Percentiles rank a stretch among this genome's conserved stretches.
Evolutionary conservation across 2,113 vertebrate genomes (phyloP).

Genomic region (Tragelaphus scriptus): DNA sequence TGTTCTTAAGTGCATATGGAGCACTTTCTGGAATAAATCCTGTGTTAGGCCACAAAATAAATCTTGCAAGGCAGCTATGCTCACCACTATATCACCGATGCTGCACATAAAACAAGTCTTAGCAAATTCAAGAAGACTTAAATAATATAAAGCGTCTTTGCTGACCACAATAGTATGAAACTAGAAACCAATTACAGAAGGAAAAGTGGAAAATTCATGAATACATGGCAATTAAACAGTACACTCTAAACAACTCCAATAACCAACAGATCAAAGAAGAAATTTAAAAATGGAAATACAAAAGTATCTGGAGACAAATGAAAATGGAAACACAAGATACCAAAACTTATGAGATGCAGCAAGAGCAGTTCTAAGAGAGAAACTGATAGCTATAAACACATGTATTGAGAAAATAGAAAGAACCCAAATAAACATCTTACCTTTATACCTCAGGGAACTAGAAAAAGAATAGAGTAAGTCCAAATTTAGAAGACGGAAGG

Average conservation of each 20-base stretch:
- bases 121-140: background rate
- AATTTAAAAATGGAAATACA: background rate
- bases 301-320: background rate
- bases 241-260: background rate
- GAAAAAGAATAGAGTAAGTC: background rate
- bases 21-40: background rate
- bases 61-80: conserved; percentile 80
- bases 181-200: background rate
- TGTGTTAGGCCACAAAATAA: background rate
- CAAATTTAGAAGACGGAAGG: background rate
- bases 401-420: background rate
- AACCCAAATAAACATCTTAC: background rate
- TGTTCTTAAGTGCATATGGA: background rate
- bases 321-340: background rate
- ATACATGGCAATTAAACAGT: background rate
- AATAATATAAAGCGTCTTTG: background rate
- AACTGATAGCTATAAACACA: background rate
- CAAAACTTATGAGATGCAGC: background rate
- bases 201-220: background rate
- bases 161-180: background rate
- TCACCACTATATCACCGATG: conserved; percentile 81
- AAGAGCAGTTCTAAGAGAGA: background rate
- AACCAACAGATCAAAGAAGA: background rate
- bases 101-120: background rate
- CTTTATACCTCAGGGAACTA: background rate